These are phyloP conservation scores for Argyrosomus regius DNA, from an alignment of 2,797 vertebrate genomes.

Conservation along the genomic window DNA sequence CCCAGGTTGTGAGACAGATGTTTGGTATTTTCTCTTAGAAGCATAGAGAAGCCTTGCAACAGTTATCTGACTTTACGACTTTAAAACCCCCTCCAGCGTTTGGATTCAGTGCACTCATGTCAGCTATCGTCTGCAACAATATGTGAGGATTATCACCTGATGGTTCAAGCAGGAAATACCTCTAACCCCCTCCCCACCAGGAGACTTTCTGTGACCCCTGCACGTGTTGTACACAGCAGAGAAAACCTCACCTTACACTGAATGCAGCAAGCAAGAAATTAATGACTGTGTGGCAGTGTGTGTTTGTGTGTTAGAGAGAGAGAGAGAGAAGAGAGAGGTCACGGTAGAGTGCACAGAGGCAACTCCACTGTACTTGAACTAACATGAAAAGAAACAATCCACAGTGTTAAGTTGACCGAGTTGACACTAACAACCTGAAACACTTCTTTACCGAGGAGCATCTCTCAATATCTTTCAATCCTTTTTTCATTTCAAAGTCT, in stretches of 20 bases:
- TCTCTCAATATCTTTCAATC: slow-evolving; percentile 30
- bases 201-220: slow-evolving; percentile 56
- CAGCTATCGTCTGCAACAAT: slow-evolving; percentile 44
- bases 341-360: slow-evolving; percentile 33
- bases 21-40: slow-evolving; percentile 25
- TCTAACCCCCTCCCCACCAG: slow-evolving; percentile 3
- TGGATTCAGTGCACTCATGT: slow-evolving; percentile 24
- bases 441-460: slow-evolving; percentile 17
- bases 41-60: slow-evolving; percentile 20
- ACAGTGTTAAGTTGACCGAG: slow-evolving; percentile 47
- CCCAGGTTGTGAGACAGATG: slow-evolving; percentile 9
- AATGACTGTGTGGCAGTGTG: slow-evolving; percentile 15
- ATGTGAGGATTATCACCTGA: slow-evolving; percentile 67
- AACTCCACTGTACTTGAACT: slow-evolving; percentile 56
- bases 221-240: slow-evolving; percentile 44
- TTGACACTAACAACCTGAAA: slow-evolving; percentile 50
- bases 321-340: slow-evolving; percentile 22
- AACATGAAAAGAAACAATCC: slow-evolving; percentile 55
- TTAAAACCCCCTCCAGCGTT: slow-evolving; percentile 30
- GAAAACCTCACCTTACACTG: slow-evolving; percentile 20
- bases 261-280: slow-evolving; percentile 30
- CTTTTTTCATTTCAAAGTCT: slow-evolving; percentile 46
- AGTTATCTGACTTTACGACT: slow-evolving; percentile 44
- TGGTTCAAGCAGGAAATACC: slow-evolving; percentile 56
- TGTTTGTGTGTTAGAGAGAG: slow-evolving; percentile 17